Evolutionary conservation across 2,797 vertebrate genomes (phyloP), one percentile per base, ranked within the genome.

Genomic region (Pagetopsis macropterus): DNA sequence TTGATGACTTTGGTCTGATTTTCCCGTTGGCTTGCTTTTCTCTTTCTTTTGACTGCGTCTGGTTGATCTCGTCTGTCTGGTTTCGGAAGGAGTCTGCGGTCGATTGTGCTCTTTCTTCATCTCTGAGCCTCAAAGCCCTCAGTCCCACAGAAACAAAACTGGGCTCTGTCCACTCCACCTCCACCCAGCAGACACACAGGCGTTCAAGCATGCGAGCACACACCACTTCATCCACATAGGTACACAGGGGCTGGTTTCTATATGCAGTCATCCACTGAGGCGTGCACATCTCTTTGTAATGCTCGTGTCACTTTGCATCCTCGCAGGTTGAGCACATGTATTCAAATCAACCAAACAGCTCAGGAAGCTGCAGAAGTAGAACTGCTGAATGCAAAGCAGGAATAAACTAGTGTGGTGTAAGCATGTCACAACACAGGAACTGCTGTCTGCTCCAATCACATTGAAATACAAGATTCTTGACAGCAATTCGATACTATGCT

Each of bases 251-350:
- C 51, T 41, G 6, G 17, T 1, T 45, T 48, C 33, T 72, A 60
- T 66, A 41, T 55, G 37, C 66, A 70, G 69, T 52, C 67, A 66
- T 66, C 70, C 8, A 1, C 40, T 0, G 44, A 75, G 66, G 62
- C 77, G 62, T 33, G 65, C 44, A 0, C 76, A 87, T 88, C 56
- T 80, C 84, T 87, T 84, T 85, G 89, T 87, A 76, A 89, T 84
- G 79, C 16, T 58, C 9, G 0, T 75, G 80, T 79, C 84, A 75
- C 77, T 79, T 87, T 63, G 27, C 50, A 83, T 84, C 79, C 48
- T 65, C 49, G 3, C 43, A 65, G 70, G 67, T 70, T 63, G 49
- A 66, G 68, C 59, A 81, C 75, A 63, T 78, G 60, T 63, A 61
- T 67, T 86, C 67, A 27, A 67, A 84, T 69, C 62, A 64, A 75